phyloP scores from a whole-genome alignment of 2,113 vertebrate genomes.

The Eudyptes chrysolophus region DNA sequence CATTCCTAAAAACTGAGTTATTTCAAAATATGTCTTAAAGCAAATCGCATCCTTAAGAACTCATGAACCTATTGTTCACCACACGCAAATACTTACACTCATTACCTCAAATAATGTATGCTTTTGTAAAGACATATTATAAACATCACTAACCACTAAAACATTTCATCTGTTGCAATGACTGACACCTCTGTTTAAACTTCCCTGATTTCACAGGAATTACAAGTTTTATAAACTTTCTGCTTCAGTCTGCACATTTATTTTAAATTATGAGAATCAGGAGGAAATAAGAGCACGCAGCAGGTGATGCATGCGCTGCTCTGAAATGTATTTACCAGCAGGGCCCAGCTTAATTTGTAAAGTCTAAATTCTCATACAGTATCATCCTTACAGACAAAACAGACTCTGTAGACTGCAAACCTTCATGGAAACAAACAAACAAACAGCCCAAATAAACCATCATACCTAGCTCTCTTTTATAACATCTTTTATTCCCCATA shows the following conservation, averaged over 20 bases:
- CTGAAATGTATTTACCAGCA: background rate
- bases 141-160: background rate
- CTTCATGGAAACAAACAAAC: background rate
- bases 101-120: background rate
- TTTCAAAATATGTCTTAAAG: background rate
- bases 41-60: background rate
- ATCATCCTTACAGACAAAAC: background rate
- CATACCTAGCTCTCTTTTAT: background rate
- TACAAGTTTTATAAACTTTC: background rate
- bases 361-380: background rate
- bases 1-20: background rate
- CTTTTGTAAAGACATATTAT: background rate
- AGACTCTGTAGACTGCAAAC: background rate
- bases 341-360: background rate
- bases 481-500: background rate
- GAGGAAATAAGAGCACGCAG: background rate
- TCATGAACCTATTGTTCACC: background rate
- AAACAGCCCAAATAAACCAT: background rate
- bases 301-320: background rate
- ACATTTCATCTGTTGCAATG: background rate
- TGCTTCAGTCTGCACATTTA: background rate
- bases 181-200: background rate
- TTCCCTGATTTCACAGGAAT: background rate
- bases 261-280: background rate
- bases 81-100: accelerated